Percentiles rank a stretch among this genome's conserved stretches.
Conservation (phyloP, 2,113 vertebrate species). For the Cyprinodon variegatus region DNA sequence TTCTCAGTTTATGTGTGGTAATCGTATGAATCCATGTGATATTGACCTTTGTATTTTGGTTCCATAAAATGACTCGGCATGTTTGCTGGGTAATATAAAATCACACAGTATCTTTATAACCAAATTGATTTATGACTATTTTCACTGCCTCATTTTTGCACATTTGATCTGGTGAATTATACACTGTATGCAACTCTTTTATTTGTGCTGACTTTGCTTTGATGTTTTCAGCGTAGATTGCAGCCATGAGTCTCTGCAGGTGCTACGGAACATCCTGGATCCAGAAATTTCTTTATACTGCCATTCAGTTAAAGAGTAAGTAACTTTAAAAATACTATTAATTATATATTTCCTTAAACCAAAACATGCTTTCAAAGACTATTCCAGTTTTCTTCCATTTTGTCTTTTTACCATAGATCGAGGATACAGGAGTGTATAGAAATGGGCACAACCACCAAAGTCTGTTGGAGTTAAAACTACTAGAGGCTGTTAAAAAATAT, state of each 20-base stretch:
- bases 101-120: too few species aligned
- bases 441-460: background rate
- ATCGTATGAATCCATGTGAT: too few species aligned
- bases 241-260: background rate
- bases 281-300: background rate
- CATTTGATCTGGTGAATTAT: too few species aligned
- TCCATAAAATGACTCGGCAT: too few species aligned
- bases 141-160: too few species aligned
- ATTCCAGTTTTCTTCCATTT: background rate
- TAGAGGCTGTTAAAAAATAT: background rate
- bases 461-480: background rate
- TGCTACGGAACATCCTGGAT: background rate
- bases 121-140: too few species aligned
- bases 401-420: background rate
- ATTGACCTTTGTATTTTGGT: too few species aligned
- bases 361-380: background rate
- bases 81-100: too few species aligned
- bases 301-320: background rate
- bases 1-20: background rate
- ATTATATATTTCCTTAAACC: too few species aligned
- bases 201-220: background rate
- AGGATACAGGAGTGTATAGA: background rate
- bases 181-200: background rate
- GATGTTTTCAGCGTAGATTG: background rate
- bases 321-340: background rate